Conservation (phyloP, 2,113 vertebrate species). For the Motacilla tschutschensis region DNA sequence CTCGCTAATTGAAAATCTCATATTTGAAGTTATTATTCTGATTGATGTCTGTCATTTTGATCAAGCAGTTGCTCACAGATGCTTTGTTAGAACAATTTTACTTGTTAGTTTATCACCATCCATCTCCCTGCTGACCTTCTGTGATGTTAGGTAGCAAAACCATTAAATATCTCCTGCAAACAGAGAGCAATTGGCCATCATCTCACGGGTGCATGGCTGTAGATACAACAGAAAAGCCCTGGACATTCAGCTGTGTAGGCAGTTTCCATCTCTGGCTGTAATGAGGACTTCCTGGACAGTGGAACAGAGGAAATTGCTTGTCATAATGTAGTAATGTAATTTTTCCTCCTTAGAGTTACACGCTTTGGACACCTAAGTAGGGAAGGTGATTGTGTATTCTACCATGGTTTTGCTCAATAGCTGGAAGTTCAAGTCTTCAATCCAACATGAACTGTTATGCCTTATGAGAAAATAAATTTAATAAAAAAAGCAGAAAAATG, state of each 20-base stretch:
- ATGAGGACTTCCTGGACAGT: not conserved
- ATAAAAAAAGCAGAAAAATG: not conserved
- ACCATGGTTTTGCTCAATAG: not conserved
- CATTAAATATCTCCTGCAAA: not conserved
- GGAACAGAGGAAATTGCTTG: not conserved
- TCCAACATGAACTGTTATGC: not conserved
- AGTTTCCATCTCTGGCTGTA: not conserved
- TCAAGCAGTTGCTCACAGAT: constrained; percentile 78
- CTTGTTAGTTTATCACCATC: constrained; percentile 71
- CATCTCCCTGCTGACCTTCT: constrained; percentile 71
- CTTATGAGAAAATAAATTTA: not conserved
- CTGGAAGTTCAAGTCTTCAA: not conserved
- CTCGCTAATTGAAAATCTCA: constrained; percentile 80
- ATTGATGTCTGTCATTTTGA: constrained; percentile 83
- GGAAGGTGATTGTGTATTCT: not conserved
- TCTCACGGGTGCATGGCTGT: not conserved
- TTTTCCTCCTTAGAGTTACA: not conserved
- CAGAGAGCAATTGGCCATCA: constrained; percentile 10
- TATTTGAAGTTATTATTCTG: constrained; percentile 82
- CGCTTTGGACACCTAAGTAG: not conserved
- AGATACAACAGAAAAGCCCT: not conserved
- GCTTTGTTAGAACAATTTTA: constrained; percentile 77
- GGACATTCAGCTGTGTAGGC: not conserved
- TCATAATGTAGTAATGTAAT: not conserved
- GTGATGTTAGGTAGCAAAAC: constrained; percentile 48